Conservation (phyloP, 2,888 invertebrate genomes). For the Anoplius nigerrimus region DNA sequence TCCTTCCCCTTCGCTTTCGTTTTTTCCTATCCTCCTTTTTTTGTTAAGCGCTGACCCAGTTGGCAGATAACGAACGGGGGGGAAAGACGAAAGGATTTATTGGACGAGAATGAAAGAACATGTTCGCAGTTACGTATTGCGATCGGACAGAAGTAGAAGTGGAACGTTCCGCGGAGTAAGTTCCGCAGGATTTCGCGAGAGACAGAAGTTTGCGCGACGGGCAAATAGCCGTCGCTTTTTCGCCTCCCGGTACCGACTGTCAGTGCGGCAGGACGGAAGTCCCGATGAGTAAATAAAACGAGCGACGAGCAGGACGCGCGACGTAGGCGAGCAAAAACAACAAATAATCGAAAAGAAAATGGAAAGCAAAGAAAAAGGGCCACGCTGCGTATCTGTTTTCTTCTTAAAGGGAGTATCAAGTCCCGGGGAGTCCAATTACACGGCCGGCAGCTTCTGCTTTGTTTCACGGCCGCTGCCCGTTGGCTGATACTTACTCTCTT, state of each 20-base stretch:
- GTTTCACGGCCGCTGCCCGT: constrained; percentile 74
- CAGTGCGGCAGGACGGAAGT: constrained; percentile 34
- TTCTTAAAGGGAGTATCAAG: constrained; percentile 62
- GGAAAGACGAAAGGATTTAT: no score
- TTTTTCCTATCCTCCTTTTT: no score
- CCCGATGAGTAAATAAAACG: constrained; percentile 59
- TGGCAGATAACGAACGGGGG: no score
- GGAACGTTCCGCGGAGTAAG: no score
- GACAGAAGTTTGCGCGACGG: neutral
- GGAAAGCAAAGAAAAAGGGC: constrained; percentile 37
- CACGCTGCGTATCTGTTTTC: constrained; percentile 26
- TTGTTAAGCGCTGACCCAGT: no score
- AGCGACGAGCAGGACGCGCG: no score
- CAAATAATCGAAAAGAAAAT: constrained; percentile 24
- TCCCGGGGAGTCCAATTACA: constrained; percentile 72
- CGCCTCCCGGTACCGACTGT: constrained; percentile 19
- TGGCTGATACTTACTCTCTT: constrained; percentile 48
- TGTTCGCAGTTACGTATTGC: no score
- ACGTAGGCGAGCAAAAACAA: no score
- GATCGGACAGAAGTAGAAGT: no score
- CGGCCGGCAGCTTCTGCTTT: constrained; percentile 73
- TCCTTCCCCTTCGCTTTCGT: no score
- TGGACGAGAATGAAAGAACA: no score
- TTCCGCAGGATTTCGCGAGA: constrained; percentile 31
- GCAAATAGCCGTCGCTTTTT: constrained; percentile 8